Evolutionary conservation across 2,113 vertebrate genomes (phyloP).

Genomic region (Ammodramus savannarum): DNA sequence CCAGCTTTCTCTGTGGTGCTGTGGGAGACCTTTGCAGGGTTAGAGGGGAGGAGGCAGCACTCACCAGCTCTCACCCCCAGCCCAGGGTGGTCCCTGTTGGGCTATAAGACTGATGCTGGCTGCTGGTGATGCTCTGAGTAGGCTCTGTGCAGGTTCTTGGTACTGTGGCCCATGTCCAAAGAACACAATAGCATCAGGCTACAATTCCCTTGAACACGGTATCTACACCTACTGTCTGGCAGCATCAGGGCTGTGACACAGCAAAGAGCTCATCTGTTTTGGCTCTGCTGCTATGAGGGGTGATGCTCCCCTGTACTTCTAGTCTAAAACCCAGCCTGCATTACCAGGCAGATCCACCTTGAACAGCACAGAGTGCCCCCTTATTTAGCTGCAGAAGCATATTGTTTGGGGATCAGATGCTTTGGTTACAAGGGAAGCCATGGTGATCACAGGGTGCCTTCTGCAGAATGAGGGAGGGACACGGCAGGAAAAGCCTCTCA

Average conservation of each 20-base stretch:
- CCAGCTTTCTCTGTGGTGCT: neutral
- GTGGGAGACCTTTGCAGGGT: neutral
- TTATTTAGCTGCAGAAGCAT: neutral
- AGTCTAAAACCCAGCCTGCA: neutral
- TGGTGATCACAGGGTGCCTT: neutral
- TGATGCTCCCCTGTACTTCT: neutral
- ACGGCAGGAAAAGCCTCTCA: neutral
- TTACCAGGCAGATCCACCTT: neutral
- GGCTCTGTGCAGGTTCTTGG: neutral
- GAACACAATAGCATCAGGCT: neutral
- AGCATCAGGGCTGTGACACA: accelerated
- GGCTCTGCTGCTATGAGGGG: neutral
- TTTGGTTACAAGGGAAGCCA: neutral
- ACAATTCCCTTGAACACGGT: neutral
- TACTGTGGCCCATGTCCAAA: neutral
- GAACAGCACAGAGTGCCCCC: neutral
- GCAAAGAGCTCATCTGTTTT: neutral
- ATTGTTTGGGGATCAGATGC: neutral
- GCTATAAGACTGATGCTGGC: neutral
- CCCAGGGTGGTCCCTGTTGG: too few relatives aligned
- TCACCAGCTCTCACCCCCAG: neutral
- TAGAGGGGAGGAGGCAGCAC: neutral
- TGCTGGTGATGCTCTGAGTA: neutral
- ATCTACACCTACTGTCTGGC: neutral
- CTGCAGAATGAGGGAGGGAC: neutral